Evolutionary conservation across 2,888 invertebrate genomes (phyloP).

Genomic region (Frankliniella fusca): DNA sequence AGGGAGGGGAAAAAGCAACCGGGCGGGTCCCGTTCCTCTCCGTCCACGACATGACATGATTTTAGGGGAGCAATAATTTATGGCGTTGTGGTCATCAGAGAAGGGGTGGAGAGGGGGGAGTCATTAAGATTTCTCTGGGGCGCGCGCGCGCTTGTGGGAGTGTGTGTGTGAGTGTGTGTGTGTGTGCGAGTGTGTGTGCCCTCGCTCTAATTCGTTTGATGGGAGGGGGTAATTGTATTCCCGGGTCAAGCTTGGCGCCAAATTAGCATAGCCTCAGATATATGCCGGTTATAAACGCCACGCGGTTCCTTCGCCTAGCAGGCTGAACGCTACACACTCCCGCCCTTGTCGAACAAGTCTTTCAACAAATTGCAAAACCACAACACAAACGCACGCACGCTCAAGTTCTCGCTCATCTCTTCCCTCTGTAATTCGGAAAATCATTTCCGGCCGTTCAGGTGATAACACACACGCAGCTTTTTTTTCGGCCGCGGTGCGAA

Average conservation of each 20-base stretch:
- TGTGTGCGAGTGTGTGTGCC: background rate
- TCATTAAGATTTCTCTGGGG: background rate
- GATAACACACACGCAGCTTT: no score
- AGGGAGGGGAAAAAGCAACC: background rate
- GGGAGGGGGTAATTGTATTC: constrained; percentile 7
- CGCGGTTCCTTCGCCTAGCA: background rate
- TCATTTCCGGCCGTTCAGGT: no score
- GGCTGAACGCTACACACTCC: background rate
- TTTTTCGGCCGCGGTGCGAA: no score
- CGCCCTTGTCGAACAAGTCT: background rate
- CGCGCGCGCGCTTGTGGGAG: background rate
- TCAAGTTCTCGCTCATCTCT: no score
- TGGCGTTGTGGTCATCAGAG: constrained; percentile 9
- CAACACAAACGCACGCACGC: no score
- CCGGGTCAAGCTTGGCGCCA: background rate
- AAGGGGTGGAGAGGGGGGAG: background rate
- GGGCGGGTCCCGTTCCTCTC: background rate
- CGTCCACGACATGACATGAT: background rate
- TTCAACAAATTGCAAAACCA: no score
- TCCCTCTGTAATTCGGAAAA: no score
- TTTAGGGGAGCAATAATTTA: constrained; percentile 20
- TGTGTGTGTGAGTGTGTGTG: background rate
- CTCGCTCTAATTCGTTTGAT: constrained; percentile 15
- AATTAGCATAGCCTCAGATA: constrained; percentile 5
- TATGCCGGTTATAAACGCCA: constrained; percentile 16